phyloP scores from a whole-genome alignment of 2,797 vertebrate genomes.

The Sebastes hubbsi region DNA sequence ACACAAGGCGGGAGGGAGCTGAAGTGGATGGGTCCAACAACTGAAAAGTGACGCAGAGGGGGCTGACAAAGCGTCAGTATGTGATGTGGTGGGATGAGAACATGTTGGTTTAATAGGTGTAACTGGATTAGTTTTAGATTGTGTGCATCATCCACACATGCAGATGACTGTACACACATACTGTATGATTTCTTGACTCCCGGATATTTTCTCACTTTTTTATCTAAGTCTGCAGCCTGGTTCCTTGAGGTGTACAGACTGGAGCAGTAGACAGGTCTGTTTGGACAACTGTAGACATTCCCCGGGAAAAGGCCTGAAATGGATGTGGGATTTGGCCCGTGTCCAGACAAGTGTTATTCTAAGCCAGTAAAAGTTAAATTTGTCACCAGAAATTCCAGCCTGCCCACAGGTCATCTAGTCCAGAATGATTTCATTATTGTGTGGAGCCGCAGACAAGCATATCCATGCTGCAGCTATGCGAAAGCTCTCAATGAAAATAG shows the following conservation, averaged over 20 bases:
- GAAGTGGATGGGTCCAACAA: too few species aligned
- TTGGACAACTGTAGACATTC: conserved; percentile 62
- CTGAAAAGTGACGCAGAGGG: too few species aligned
- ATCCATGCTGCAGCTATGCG: neutral
- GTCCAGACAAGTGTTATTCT: conserved; percentile 74
- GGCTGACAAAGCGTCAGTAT: too few species aligned
- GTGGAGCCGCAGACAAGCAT: neutral
- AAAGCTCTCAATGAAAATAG: neutral
- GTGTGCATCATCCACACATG: neutral
- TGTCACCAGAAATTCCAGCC: conserved; percentile 62
- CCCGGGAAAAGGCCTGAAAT: conserved; percentile 57
- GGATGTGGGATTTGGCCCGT: conserved; percentile 75
- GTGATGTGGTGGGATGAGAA: too few species aligned
- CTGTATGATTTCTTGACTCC: neutral
- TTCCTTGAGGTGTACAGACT: conserved; percentile 41
- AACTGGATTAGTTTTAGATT: neutral
- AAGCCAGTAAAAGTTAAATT: conserved; percentile 73
- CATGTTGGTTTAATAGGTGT: neutral
- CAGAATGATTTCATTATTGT: conserved; percentile 48
- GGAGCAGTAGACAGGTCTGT: conserved; percentile 50
- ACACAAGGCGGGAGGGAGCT: too few species aligned
- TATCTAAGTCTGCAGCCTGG: neutral
- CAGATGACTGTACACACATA: neutral
- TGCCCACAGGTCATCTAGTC: conserved; percentile 40
- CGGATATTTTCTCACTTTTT: neutral